Evolutionary conservation across 2,888 invertebrate species (phyloP).

Genomic region (Eupithecia pulchellata): DNA sequence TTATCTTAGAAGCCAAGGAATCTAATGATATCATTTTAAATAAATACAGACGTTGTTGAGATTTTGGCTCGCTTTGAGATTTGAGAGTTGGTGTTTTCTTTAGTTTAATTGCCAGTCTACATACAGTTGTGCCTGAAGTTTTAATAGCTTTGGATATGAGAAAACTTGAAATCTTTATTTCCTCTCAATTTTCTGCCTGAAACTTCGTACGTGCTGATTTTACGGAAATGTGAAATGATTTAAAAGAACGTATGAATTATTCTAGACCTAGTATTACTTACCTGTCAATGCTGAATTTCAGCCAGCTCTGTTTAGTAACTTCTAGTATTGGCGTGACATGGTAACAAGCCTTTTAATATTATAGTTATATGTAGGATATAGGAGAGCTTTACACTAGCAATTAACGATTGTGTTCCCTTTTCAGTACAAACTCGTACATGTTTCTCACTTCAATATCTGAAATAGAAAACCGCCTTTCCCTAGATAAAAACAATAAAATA

Average conservation of each 20-base stretch:
- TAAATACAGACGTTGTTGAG: conserved; percentile 60
- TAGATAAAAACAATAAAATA: conserved; percentile 66
- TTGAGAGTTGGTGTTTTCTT: conserved; percentile 5
- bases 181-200: no score
- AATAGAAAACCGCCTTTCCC: conserved; percentile 4
- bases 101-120: conserved; percentile 9
- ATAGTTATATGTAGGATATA: background rate
- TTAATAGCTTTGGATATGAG: background rate
- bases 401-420: background rate
- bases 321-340: no score
- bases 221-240: no score
- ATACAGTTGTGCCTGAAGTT: background rate
- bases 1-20: conserved; percentile 83
- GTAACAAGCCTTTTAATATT: no score
- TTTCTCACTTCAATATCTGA: background rate
- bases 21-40: conserved; percentile 82
- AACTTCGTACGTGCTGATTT: no score
- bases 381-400: background rate
- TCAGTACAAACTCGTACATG: background rate
- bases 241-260: no score
- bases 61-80: conserved; percentile 11
- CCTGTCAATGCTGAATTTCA: no score
- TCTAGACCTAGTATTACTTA: no score
- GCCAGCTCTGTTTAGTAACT: no score
- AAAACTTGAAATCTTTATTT: background rate